A percentile compares a stretch with the other conserved stretches of the same genome.
These are phyloP conservation scores for Bicyclus anynana DNA, from an alignment of 1,140 invertebrate genomes.

Conservation along the genomic window DNA sequence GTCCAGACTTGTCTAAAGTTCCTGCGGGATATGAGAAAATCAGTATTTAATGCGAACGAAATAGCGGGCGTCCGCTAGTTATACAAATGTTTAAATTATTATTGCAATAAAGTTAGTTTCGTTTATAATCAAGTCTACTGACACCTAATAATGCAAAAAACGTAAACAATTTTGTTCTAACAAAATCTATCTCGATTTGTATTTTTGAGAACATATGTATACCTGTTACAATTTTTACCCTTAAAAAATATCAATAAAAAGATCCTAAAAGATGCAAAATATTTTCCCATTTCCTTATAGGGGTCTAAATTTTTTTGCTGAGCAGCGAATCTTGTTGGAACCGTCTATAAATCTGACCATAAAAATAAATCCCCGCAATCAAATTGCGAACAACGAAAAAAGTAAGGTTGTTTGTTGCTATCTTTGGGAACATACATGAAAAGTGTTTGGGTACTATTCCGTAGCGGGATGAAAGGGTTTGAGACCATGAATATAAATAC, in stretches of 20 bases:
- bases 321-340: constrained; percentile 51
- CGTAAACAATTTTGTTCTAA: too few relatives aligned
- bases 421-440: constrained; percentile 56
- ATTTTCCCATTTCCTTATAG: constrained; percentile 23
- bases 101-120: too few relatives aligned
- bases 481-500: constrained; percentile 63
- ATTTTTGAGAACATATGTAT: too few relatives aligned
- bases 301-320: constrained; percentile 41
- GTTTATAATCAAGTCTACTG: too few relatives aligned
- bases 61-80: too few relatives aligned
- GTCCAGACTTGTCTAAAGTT: too few relatives aligned
- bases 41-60: too few relatives aligned
- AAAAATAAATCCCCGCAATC: constrained; percentile 75
- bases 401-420: constrained; percentile 71
- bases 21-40: too few relatives aligned
- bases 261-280: constrained; percentile 18
- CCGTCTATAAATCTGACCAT: constrained; percentile 71
- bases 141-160: too few relatives aligned
- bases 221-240: too few relatives aligned
- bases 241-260: not conserved
- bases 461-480: constrained; percentile 40
- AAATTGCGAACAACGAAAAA: constrained; percentile 71
- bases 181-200: too few relatives aligned
- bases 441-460: constrained; percentile 59
- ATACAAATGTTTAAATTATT: too few relatives aligned